Base-by-base conservation (phyloP, 2,797 vertebrate genomes). In the Tenualosa thibaudeaui region DNA sequence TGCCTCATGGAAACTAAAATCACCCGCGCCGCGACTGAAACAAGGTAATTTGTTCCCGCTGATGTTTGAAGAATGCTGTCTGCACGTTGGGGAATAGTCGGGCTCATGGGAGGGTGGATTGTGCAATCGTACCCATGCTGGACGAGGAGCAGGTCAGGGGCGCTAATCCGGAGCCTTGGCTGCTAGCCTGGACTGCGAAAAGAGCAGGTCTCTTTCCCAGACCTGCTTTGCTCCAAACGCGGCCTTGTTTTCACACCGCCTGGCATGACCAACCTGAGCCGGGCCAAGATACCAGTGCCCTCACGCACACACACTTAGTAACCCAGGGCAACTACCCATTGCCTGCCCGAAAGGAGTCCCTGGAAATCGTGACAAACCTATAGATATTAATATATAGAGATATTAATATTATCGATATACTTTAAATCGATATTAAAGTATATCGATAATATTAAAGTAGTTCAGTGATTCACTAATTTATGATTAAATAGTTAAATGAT, bases 81-180 rank as follows among this genome's bases (percentile, higher is more conserved):
- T 43, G 19, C 10, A 56, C 46, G 19, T 10, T 46, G 65, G 12
- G 81, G 81, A 83, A 81, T 85, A 88, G 87, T 78, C 87, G 58
- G 85, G 86, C 86, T 87, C 58, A 85, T 85, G 87, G 84, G 82
- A 83, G 82, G 54, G 7, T 9, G 50, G 50, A 54, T 85, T 87
- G 89, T 89, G 90, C 90, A 89, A 92, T 90, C 89, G 87, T 56
- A 22, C 54, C 19, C 90, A 51, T 51, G 81, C 85, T 37, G 85
- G 89, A 84, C 83, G 60, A 82, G 88, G 84, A 87, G 86, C 85
- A 87, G 84, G 89, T 89, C 84, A 90, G 37, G 91, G 81, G 75
- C 89, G 90, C 91, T 93, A 91, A 93, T 93, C 90, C 85, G 68
- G 46, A 88, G 85, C 88, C 86, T 88, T 93, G 92, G 91, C 90